These are phyloP conservation scores for Synanthedon andrenaeformis DNA, from an alignment of 2,888 invertebrate genomes.

Conservation along the genomic window DNA sequence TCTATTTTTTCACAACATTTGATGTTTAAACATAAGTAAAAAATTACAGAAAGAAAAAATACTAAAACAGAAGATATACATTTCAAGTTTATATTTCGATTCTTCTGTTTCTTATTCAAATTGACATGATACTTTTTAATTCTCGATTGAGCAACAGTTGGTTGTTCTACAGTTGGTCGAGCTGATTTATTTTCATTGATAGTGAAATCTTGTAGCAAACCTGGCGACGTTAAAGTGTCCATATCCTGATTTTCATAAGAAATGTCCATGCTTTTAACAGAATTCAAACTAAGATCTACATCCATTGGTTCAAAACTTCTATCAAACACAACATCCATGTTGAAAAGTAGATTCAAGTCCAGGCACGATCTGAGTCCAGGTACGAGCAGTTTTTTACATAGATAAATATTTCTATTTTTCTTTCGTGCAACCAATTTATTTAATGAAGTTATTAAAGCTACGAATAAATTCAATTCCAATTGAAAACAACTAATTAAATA, in stretches of 20 bases:
- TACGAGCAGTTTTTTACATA: too few species aligned
- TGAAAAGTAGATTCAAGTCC: not conserved
- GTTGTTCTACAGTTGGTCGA: not conserved
- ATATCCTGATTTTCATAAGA: slow-evolving; percentile 13
- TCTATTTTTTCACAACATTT: slow-evolving; percentile 35
- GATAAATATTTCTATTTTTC: too few species aligned
- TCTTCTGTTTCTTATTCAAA: slow-evolving; percentile 12
- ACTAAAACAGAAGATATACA: slow-evolving; percentile 13
- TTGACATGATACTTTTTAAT: slow-evolving; percentile 31
- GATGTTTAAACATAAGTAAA: slow-evolving; percentile 24
- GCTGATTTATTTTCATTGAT: too few species aligned
- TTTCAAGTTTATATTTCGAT: slow-evolving; percentile 9
- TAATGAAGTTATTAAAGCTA: too few species aligned
- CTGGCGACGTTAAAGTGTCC: too few species aligned
- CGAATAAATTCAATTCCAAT: too few species aligned
- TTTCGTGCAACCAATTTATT: too few species aligned
- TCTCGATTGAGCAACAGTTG: not conserved
- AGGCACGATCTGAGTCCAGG: too few species aligned
- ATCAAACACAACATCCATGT: slow-evolving; percentile 13
- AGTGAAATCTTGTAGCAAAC: too few species aligned
- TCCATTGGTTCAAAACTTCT: slow-evolving; percentile 55
- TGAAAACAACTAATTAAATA: too few species aligned
- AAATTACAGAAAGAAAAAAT: slow-evolving; percentile 21
- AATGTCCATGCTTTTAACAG: slow-evolving; percentile 38
- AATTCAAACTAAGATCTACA: slow-evolving; percentile 44